phyloP scores from a whole-genome alignment of 2,797 vertebrate genomes.

The Sternotherus odoratus region DNA sequence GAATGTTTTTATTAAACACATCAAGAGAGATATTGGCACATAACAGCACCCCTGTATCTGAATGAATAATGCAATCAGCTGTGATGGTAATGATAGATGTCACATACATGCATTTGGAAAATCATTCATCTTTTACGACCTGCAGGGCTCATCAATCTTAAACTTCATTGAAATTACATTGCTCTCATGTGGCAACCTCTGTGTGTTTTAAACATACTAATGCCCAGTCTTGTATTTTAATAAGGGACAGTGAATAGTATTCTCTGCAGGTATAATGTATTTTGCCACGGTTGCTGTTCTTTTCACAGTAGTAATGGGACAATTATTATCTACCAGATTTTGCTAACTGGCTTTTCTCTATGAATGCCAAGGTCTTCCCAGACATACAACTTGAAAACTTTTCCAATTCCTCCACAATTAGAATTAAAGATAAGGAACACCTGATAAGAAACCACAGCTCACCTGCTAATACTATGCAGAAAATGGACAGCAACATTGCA shows the following conservation, averaged over 20 bases:
- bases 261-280: not conserved
- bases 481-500: not conserved
- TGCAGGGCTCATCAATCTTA: constrained; percentile 64
- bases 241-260: not conserved
- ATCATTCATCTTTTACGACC: constrained; percentile 6
- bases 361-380: not conserved
- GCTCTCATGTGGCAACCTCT: constrained; percentile 24
- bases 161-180: constrained; percentile 27
- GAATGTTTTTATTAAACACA: not conserved
- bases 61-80: constrained; percentile 48
- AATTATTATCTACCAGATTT: constrained; percentile 3
- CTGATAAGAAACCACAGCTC: not conserved
- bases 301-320: not conserved
- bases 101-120: constrained; percentile 18
- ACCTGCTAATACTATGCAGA: not conserved
- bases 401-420: not conserved
- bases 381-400: not conserved
- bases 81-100: constrained; percentile 40
- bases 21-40: not conserved
- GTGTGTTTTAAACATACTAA: constrained; percentile 3
- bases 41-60: constrained; percentile 29
- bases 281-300: not conserved
- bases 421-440: not conserved
- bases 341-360: constrained; percentile 2
- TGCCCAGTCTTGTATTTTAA: constrained; percentile 11